Base-by-base conservation (phyloP, 2,113 vertebrate genomes). In the Sisor rabdophorus region DNA sequence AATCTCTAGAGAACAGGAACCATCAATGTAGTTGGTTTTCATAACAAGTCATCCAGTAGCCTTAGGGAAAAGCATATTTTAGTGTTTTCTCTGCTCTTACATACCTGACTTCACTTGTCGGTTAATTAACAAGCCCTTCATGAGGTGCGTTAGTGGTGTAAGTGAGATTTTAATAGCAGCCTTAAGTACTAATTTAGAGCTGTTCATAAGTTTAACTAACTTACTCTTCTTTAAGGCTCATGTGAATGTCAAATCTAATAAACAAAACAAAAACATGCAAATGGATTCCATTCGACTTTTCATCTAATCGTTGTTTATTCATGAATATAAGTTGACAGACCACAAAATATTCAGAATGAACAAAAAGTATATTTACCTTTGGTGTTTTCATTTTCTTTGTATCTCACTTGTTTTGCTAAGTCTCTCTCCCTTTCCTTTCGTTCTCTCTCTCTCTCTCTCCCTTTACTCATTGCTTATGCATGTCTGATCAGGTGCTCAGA, bases 401-500 rank as follows among this genome's bases (percentile, higher is more conserved):
- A 17, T 48, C 50, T 48, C 17, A 28, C 40, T 19, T 26, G 9
- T 70, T 20, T 13, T 16, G 11, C 75, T 16, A 9, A 16, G 6
- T 73, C 36, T 19, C 58, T 12, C 28, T 28, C n/a, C n/a, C n/a
- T n/a, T n/a, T n/a, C n/a, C n/a, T n/a, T n/a, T n/a, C n/a, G n/a
- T 16, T 15, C 44, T 22, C 67, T 40, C 54, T 36, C 58, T 19
- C 20, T n/a, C n/a, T n/a, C n/a, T n/a, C n/a, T n/a, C n/a, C n/a
- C n/a, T 20, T 53, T 30, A 53, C 67, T 32, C 5, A 16, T 53
- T 55, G 11, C 59, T 63, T 47, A 71, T 28, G 30, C 61, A 70
- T 68, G 26, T 73, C 60, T 69, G 73, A 82, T 73, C 76, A 75
- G 53, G 40, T 44, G 44, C 54, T 32, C 30, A 4, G 58, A 32